These are phyloP conservation scores for Drosophila sproati DNA, from an alignment of 1,140 invertebrate genomes.

Conservation along the genomic window DNA sequence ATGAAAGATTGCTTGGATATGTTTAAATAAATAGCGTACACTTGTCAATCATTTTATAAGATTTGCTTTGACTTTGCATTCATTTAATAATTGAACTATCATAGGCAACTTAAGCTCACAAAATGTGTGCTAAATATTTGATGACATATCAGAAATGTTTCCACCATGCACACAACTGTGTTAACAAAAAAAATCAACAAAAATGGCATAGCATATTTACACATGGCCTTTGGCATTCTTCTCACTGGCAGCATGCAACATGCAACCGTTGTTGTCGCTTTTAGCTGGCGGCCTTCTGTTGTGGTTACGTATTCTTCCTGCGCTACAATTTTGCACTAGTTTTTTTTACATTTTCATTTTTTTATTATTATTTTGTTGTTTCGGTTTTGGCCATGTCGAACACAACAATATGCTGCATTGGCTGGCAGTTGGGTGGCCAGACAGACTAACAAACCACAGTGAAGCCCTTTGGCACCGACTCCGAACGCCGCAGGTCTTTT, in stretches of 20 bases:
- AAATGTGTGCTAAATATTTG: neutral
- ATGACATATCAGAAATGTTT: slow-evolving; percentile 15
- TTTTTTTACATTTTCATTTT: slow-evolving; percentile 12
- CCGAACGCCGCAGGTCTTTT: slow-evolving; percentile 36
- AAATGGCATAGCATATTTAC: slow-evolving; percentile 74
- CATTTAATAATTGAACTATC: neutral
- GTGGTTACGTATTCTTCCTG: slow-evolving; percentile 72
- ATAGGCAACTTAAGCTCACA: neutral
- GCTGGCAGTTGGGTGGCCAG: neutral
- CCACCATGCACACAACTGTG: slow-evolving; percentile 22
- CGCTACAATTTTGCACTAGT: slow-evolving; percentile 56
- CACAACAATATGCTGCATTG: slow-evolving; percentile 61
- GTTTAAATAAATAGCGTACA: too few relatives aligned
- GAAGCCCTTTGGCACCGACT: neutral
- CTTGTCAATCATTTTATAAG: too few relatives aligned
- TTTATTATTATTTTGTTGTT: slow-evolving; percentile 8
- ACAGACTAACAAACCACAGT: neutral
- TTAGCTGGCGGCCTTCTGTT: slow-evolving; percentile 78
- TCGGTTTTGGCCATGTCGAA: slow-evolving; percentile 56
- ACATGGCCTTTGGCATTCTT: slow-evolving; percentile 80
- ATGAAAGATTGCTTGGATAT: too few relatives aligned
- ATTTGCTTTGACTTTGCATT: too few relatives aligned
- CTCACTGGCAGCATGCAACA: slow-evolving; percentile 58
- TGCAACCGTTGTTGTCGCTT: slow-evolving; percentile 54
- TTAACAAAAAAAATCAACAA: slow-evolving; percentile 44